Evolutionary conservation across 2,797 vertebrate genomes (phyloP).

Genomic region (Dermochelys coriacea): DNA sequence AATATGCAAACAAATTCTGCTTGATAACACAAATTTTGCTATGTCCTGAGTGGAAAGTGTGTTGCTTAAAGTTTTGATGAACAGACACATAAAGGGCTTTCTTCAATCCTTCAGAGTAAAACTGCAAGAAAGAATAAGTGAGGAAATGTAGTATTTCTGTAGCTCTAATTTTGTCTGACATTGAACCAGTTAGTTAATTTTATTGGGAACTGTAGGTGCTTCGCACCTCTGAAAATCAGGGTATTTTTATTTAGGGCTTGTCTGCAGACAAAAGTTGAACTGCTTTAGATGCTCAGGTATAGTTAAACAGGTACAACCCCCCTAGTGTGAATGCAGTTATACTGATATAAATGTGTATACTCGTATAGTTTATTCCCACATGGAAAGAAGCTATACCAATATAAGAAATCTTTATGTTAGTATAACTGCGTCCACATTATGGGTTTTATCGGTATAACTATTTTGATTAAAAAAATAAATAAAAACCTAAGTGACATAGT

Average conservation of each 20-base stretch:
- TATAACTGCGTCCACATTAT: neutral
- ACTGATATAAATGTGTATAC: neutral
- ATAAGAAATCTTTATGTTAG: neutral
- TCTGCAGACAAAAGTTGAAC: too few relatives aligned
- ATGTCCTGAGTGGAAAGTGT: neutral
- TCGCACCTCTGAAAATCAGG: too few relatives aligned
- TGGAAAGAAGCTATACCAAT: neutral
- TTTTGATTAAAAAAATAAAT: too few relatives aligned
- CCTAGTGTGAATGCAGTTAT: too few relatives aligned
- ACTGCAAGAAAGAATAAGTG: neutral
- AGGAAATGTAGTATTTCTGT: neutral
- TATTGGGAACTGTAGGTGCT: too few relatives aligned
- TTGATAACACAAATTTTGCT: neutral
- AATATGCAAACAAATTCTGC: neutral
- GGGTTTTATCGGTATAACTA: too few relatives aligned
- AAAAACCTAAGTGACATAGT: too few relatives aligned
- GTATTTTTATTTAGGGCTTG: too few relatives aligned
- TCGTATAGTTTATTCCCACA: neutral
- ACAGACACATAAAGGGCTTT: neutral
- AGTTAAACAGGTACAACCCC: too few relatives aligned
- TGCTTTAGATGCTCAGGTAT: too few relatives aligned
- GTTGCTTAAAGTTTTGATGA: neutral
- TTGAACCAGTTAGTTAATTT: neutral
- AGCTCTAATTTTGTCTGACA: neutral
- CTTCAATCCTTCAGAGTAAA: neutral